Evolutionary conservation across 2,888 invertebrate species (phyloP), one percentile per base, ranked within the genome.

Genomic region (Diplazon laetatorius): DNA sequence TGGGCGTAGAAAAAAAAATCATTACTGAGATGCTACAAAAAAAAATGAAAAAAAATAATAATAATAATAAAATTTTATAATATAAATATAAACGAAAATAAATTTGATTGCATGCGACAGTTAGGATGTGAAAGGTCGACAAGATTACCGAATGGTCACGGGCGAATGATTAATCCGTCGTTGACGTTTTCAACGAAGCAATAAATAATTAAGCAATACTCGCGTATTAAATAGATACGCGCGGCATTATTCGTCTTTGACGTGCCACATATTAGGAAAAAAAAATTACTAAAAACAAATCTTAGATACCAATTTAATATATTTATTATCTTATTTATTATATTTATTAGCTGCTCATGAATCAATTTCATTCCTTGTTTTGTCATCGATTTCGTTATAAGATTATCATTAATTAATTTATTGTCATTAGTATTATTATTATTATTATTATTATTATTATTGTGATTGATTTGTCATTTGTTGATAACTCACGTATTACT

Each of bases 121-220:
- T 86, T 60, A 50, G 68, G 70, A 42, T 52, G 70, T n/a, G 57
- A 44, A 46, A 30, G 20, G 39, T 14, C 48, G 22, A 39, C 10
- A 55, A 50, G 63, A 22, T 22, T 25, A 25, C 25, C 25, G 50
- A 52, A 25, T 25, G n/a, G 25, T 12, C 22, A 71, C 20, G 16
- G 35, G 14, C 6, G 25, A 42, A 68, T 20, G 63, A 69, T 30
- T n/a, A 14, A 55, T n/a, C 39, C n/a, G 55, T 77, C 65, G 44
- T 66, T 30, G 60, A 65, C 60, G n/a, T 69, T 69, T 72, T 63
- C 48, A 65, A 68, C 80, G 82, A 82, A 87, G 87, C 87, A 88
- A 87, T 87, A 89, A 84, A 78, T 39, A 71, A 83, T 79, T 85
- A 85, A 88, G 85, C 85, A 86, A 87, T 86, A 85, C 72, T 81